Evolutionary conservation across 1,140 invertebrate species (phyloP).

Genomic region (Ceratina japonica): DNA sequence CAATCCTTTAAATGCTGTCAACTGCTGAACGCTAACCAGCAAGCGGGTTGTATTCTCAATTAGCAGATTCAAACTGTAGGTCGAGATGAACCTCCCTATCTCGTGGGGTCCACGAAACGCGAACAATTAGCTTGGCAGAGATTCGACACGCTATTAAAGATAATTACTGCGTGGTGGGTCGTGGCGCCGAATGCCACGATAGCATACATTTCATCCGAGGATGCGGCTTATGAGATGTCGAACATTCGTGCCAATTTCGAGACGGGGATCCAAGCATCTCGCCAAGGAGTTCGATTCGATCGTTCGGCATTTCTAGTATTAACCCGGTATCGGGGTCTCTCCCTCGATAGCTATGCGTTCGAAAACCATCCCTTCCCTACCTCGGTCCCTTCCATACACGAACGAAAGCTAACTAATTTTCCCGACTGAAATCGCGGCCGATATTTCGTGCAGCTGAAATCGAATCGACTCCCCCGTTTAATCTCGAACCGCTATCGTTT

Average conservation of each 20-base stretch:
- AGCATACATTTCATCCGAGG: conserved; percentile 34
- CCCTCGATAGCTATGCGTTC: conserved; percentile 14
- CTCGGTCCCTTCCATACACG: background rate
- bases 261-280: conserved; percentile 31
- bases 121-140: conserved; percentile 51
- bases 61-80: conserved; percentile 36
- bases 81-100: conserved; percentile 4
- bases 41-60: conserved; percentile 10
- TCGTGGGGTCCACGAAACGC: background rate
- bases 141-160: conserved; percentile 41
- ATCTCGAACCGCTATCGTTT: too few relatives aligned
- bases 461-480: too few relatives aligned
- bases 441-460: background rate
- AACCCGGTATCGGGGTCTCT: conserved; percentile 24
- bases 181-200: conserved; percentile 17
- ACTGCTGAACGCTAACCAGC: too few relatives aligned
- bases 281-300: conserved; percentile 36
- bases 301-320: conserved; percentile 46
- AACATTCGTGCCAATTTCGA: conserved; percentile 46
- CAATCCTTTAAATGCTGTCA: too few relatives aligned
- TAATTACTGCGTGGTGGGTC: conserved; percentile 40
- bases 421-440: background rate
- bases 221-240: conserved; percentile 42
- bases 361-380: background rate
- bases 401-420: conserved; percentile 19